Evolutionary conservation across 2,113 vertebrate genomes (phyloP).

Genomic region (Crotalus horridus): DNA sequence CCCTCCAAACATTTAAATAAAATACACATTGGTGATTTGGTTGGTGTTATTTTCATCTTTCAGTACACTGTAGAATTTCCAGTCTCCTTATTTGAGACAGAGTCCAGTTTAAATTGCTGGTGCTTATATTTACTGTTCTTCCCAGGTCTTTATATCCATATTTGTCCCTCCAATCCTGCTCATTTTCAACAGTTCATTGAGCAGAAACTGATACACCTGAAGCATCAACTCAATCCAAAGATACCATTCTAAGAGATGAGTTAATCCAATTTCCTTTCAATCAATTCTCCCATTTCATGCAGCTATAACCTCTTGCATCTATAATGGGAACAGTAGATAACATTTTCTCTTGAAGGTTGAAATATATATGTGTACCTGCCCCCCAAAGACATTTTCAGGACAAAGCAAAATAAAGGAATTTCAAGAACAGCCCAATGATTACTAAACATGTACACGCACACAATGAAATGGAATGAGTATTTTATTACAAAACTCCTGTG

Average conservation of each 20-base stretch:
- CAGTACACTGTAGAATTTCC: background rate
- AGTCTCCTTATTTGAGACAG: background rate
- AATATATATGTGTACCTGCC: background rate
- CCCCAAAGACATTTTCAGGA: background rate
- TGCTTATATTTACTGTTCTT: background rate
- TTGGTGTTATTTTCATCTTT: background rate
- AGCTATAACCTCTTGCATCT: background rate
- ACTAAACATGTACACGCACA: background rate
- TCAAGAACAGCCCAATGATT: background rate
- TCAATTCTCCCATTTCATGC: background rate
- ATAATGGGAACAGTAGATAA: background rate
- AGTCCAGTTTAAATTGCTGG: background rate
- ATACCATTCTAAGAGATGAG: background rate
- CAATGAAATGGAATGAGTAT: background rate
- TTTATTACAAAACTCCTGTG: background rate
- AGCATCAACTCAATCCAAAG: background rate
- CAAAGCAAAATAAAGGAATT: background rate
- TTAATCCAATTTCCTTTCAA: background rate
- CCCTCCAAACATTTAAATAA: background rate
- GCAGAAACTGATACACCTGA: background rate
- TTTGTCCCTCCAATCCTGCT: background rate
- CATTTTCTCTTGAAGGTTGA: background rate
- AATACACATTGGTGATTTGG: background rate
- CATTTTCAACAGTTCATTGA: background rate
- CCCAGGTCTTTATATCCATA: background rate